Conservation (phyloP, 2,113 vertebrate genomes). For the Limnothrissa miodon region DNA sequence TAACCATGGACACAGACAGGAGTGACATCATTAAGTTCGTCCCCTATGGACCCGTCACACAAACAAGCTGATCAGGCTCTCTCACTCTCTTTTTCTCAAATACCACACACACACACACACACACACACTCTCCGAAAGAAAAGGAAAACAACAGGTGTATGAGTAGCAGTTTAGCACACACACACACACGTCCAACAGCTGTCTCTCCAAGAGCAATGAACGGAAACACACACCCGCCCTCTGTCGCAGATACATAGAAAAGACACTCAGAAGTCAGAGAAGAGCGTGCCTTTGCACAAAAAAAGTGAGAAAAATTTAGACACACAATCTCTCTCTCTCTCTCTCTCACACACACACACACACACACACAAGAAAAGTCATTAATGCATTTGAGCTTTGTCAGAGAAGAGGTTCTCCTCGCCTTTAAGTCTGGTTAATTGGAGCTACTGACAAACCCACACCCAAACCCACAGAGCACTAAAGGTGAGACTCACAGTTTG, state of each 20-base stretch:
- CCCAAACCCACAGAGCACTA: not conserved
- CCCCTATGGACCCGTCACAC: slow-evolving; percentile 21
- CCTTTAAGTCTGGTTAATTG: too few species aligned
- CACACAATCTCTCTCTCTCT: too few species aligned
- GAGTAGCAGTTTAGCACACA: not conserved
- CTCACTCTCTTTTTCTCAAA: slow-evolving; percentile 28
- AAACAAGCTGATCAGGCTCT: slow-evolving; percentile 31
- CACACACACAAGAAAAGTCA: not conserved
- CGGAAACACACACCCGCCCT: not conserved
- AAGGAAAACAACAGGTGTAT: not conserved
- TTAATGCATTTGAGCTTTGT: too few species aligned
- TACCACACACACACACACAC: slow-evolving; percentile 27
- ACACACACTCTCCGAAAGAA: not conserved
- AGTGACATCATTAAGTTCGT: slow-evolving; percentile 2
- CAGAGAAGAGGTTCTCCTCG: not conserved
- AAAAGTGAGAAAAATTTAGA: too few species aligned
- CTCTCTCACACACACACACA: too few species aligned
- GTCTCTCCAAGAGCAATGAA: not conserved
- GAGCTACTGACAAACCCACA: not conserved
- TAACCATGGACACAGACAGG: not conserved
- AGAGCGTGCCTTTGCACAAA: too few species aligned
- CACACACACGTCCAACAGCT: not conserved
- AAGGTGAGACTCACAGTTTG: slow-evolving; percentile 85
- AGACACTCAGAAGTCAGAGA: too few species aligned
- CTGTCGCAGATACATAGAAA: too few species aligned